Conservation (phyloP, 2,888 invertebrate species). For the Stenurella melanura region DNA sequence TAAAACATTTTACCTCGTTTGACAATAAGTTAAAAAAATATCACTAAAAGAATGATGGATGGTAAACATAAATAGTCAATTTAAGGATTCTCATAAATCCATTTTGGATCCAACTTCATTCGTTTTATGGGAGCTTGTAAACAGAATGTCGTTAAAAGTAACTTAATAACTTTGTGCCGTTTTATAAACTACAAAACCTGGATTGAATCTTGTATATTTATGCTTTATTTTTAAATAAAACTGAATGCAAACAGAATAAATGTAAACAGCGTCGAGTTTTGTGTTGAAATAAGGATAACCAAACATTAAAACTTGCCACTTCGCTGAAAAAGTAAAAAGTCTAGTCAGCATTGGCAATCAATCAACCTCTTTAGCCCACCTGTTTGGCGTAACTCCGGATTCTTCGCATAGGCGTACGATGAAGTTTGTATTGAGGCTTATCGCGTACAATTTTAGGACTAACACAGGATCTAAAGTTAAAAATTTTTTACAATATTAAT, state of each 20-base stretch:
- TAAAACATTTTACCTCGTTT: not conserved
- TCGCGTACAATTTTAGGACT: too few relatives aligned
- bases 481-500: too few relatives aligned
- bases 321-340: constrained; percentile 1
- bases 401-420: not conserved
- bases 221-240: constrained; percentile 5
- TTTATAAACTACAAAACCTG: not conserved
- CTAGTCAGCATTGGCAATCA: constrained; percentile 11
- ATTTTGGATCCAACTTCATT: not conserved
- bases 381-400: constrained; percentile 13
- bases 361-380: constrained; percentile 13
- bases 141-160: constrained; percentile 7
- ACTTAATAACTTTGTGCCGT: not conserved
- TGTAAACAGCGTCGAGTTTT: constrained; percentile 2
- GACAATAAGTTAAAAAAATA: not conserved
- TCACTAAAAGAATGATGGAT: not conserved
- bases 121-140: not conserved
- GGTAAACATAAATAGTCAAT: constrained; percentile 1
- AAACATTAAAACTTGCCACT: constrained; percentile 24
- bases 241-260: not conserved
- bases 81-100: constrained; percentile 7
- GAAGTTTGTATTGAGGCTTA: too few relatives aligned
- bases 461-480: too few relatives aligned
- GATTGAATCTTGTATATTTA: not conserved
- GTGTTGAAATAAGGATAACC: not conserved